Conservation (phyloP, 2,113 vertebrate species). For the Protobothrops mucrosquamatus region DNA sequence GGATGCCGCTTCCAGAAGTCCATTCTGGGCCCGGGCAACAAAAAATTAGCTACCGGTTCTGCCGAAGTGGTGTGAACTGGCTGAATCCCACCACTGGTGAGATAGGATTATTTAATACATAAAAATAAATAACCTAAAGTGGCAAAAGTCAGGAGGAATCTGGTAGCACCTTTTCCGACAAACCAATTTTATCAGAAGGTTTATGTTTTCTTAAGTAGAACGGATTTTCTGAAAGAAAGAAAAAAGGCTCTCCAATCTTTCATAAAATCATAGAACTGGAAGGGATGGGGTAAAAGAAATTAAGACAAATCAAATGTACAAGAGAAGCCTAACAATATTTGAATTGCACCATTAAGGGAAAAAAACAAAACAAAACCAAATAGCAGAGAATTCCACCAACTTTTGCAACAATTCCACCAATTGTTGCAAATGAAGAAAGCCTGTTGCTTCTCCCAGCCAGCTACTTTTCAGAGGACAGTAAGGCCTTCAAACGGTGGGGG, state of each 20-base stretch:
- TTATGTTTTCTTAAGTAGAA: neutral
- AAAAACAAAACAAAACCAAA: neutral
- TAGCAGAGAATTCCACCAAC: neutral
- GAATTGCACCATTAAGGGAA: neutral
- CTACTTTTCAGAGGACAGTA: neutral
- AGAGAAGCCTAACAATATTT: neutral
- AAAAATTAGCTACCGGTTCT: too few relatives aligned
- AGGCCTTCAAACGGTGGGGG: neutral
- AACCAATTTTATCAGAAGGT: neutral
- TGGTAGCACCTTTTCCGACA: neutral
- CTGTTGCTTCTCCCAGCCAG: neutral
- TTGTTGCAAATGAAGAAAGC: neutral
- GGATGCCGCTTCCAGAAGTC: too few relatives aligned
- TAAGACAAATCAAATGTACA: neutral
- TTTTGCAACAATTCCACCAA: neutral
- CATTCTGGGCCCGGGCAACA: too few relatives aligned
- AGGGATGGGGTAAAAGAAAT: neutral
- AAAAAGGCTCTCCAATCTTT: neutral
- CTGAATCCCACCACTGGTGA: too few relatives aligned
- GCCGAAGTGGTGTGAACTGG: too few relatives aligned
- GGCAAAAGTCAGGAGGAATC: neutral
- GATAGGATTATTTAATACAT: neutral
- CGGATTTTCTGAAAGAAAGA: neutral
- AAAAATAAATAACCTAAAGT: neutral
- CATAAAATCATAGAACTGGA: neutral